phyloP scores from a whole-genome alignment of 2,113 vertebrate species.

The Myotis yumanensis region DNA sequence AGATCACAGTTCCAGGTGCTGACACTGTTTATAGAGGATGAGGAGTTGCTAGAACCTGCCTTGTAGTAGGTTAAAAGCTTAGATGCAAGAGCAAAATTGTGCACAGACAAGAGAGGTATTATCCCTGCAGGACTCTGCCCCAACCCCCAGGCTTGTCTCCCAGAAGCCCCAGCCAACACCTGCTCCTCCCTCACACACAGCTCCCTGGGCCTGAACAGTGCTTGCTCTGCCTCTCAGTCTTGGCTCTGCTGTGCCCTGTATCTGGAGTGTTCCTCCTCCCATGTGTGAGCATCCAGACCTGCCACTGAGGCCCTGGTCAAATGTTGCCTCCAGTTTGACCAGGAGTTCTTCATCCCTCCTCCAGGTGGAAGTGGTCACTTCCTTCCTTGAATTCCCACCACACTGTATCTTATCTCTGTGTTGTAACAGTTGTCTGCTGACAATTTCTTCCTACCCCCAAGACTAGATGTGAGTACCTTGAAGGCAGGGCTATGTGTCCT shows the following conservation, averaged over 20 bases:
- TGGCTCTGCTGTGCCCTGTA: not conserved
- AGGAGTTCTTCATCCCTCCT: not conserved
- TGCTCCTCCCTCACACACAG: not conserved
- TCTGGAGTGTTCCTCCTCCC: not conserved
- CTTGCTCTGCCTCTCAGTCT: not conserved
- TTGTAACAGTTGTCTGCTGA: not conserved
- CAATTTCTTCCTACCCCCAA: no score
- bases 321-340: fast-evolving
- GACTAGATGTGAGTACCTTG: not conserved
- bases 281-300: not conserved
- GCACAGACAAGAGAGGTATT: fast-evolving
- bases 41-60: not conserved
- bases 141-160: not conserved
- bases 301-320: not conserved
- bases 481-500: not conserved
- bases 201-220: not conserved
- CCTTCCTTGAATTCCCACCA: not conserved
- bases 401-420: not conserved
- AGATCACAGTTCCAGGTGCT: not conserved
- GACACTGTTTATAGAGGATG: not conserved
- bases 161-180: fast-evolving
- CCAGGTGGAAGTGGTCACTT: fast-evolving
- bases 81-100: not conserved
- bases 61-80: not conserved
- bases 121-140: not conserved